phyloP scores from a whole-genome alignment of 2,113 vertebrate species.

The Lycaon pictus region DNA sequence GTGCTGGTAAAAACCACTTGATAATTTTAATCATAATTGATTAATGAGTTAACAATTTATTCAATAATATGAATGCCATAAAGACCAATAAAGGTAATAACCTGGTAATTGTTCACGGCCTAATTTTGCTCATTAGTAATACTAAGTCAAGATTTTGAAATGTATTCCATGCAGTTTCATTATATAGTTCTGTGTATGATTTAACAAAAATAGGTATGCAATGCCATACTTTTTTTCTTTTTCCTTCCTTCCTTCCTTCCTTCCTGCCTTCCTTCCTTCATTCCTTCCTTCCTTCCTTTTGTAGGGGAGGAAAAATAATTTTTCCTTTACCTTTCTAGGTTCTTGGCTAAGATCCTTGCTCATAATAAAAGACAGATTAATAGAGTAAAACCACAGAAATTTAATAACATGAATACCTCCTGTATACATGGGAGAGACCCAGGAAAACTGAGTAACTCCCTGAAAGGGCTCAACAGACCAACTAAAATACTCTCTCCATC shows the following conservation, averaged over 20 bases:
- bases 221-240: not conserved
- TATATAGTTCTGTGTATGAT: not conserved
- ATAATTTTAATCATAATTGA: conserved; percentile 20
- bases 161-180: not conserved
- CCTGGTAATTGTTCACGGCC: not conserved
- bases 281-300: not conserved
- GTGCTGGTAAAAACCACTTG: conserved; percentile 51
- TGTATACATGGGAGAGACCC: not conserved
- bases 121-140: not conserved
- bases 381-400: not conserved
- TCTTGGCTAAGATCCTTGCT: not conserved
- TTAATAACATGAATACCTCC: not conserved
- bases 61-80: not conserved
- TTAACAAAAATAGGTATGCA: not conserved
- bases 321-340: not conserved
- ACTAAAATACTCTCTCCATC: not conserved
- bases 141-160: not conserved
- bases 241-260: not conserved
- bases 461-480: not conserved
- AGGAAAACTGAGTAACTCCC: not conserved
- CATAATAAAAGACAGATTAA: not conserved
- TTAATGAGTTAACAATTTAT: not conserved
- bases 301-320: not conserved
- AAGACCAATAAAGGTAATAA: not conserved
- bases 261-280: not conserved